phyloP scores from a whole-genome alignment of 2,888 invertebrate species.

The Napeogenes inachia region DNA sequence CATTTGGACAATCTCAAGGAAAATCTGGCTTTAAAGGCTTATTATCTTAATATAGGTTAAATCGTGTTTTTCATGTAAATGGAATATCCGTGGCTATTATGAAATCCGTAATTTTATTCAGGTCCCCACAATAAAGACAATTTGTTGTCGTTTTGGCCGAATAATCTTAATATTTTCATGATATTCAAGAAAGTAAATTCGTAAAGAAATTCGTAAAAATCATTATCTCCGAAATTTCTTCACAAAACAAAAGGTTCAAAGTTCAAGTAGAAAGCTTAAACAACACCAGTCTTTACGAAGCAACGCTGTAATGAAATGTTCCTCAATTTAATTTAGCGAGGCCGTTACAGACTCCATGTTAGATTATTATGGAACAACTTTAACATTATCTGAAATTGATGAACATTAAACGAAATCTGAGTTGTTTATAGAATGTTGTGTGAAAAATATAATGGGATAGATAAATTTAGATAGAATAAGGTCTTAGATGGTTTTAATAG shows the following conservation, averaged over 20 bases:
- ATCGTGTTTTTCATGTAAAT: neutral
- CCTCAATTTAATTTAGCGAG: constrained; percentile 54
- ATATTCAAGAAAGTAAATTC: too few relatives aligned
- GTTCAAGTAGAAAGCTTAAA: constrained; percentile 22
- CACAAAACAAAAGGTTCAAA: neutral
- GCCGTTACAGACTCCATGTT: constrained; percentile 35
- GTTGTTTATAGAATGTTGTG: neutral
- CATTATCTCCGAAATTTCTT: too few relatives aligned
- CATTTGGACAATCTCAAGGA: too few relatives aligned
- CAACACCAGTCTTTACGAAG: constrained; percentile 28
- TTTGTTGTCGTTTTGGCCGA: too few relatives aligned
- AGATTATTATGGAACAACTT: neutral
- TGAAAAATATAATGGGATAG: too few relatives aligned
- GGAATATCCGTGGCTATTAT: neutral
- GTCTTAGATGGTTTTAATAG: too few relatives aligned
- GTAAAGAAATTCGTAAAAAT: too few relatives aligned
- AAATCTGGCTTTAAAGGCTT: neutral
- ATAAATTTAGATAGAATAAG: too few relatives aligned
- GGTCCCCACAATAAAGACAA: too few relatives aligned
- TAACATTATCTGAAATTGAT: neutral
- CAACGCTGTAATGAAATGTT: constrained; percentile 25
- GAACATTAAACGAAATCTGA: neutral
- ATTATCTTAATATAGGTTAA: neutral
- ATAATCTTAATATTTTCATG: too few relatives aligned
- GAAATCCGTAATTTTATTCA: neutral